Percentiles rank a stretch among this genome's conserved stretches.
Conservation (phyloP, 2,113 vertebrate genomes). For the Oreochromis spilurus region DNA sequence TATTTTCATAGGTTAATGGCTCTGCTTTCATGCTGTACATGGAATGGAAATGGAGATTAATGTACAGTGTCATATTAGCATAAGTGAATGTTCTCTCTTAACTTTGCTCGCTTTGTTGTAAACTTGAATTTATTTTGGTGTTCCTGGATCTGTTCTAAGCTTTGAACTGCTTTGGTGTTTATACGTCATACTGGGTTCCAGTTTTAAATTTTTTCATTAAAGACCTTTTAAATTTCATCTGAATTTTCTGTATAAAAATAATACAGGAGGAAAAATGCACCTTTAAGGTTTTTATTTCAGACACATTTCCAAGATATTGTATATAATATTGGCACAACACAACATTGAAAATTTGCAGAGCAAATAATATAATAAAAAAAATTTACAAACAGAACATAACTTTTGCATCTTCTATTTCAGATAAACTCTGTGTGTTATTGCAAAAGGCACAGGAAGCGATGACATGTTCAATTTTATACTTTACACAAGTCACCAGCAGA, state of each 20-base stretch:
- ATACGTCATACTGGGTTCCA: not conserved
- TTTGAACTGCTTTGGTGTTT: not conserved
- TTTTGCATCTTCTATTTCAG: not conserved
- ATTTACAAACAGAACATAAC: not conserved
- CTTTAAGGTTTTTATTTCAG: conserved; percentile 23
- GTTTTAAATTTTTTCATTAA: conserved; percentile 44
- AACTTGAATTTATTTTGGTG: not conserved
- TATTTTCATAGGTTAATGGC: conserved; percentile 6
- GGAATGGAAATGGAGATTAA: not conserved
- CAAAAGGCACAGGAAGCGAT: conserved; percentile 20
- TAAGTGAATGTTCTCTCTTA: not conserved
- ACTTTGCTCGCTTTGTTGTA: not conserved
- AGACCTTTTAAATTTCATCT: conserved; percentile 25
- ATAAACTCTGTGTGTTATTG: not conserved
- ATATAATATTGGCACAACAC: conserved; percentile 33
- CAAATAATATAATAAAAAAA: not conserved
- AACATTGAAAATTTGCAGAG: not conserved
- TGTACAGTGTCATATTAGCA: not conserved
- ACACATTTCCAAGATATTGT: not conserved
- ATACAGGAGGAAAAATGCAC: not conserved
- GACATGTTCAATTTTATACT: not conserved
- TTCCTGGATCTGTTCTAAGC: not conserved
- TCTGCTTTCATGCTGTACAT: not conserved
- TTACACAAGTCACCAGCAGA: not conserved
- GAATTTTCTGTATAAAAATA: not conserved